These are phyloP conservation scores for Byasa hedistus DNA, from an alignment of 2,888 invertebrate genomes.

Conservation along the genomic window DNA sequence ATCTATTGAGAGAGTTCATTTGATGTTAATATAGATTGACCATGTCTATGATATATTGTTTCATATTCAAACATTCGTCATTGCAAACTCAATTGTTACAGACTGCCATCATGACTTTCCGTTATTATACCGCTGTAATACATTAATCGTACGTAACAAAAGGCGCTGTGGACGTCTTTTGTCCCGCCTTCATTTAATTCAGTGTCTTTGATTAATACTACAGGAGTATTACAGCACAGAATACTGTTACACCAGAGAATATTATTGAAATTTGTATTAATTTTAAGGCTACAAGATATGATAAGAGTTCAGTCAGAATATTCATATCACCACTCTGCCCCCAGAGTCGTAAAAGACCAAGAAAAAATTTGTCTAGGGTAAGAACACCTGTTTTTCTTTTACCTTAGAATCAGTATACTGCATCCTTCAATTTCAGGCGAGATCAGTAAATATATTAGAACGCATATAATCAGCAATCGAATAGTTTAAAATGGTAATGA, in stretches of 20 bases:
- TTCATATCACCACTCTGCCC: no score
- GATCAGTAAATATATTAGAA: no score
- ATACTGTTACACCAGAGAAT: not conserved
- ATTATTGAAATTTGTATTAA: no score
- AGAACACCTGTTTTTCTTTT: no score
- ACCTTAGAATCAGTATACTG: no score
- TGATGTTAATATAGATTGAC: not conserved
- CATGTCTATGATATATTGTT: not conserved
- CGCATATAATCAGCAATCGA: no score
- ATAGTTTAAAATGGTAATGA: no score
- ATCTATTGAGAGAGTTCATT: not conserved
- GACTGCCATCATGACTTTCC: not conserved
- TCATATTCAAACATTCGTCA: not conserved
- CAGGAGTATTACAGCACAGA: not conserved
- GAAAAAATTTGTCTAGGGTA: no score
- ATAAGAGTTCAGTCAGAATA: no score
- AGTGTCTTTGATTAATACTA: slow-evolving; percentile 6
- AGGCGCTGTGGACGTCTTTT: slow-evolving; percentile 11
- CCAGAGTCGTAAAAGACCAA: no score
- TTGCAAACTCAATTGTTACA: not conserved
- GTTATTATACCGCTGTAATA: slow-evolving; percentile 3
- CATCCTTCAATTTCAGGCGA: no score
- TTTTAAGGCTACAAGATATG: no score
- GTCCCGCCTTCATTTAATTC: slow-evolving; percentile 6
- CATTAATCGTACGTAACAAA: slow-evolving; percentile 14